phyloP scores from a whole-genome alignment of 2,113 vertebrate genomes.

The Anhinga rufa region DNA sequence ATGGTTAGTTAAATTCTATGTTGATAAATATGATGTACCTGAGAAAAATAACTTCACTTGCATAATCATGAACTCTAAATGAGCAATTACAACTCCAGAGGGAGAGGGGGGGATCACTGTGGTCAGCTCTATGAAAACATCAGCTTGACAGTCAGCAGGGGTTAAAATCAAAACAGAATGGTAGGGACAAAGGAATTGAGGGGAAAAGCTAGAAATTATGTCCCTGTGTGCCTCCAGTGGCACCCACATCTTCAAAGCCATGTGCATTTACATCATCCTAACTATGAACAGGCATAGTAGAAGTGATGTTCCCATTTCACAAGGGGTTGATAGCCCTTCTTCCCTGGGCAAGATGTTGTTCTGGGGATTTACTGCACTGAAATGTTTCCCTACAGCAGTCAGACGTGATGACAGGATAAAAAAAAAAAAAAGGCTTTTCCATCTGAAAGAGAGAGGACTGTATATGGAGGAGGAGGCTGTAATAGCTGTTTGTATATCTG shows the following conservation, averaged over 20 bases:
- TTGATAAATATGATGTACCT: not conserved
- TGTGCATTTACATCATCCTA: not conserved
- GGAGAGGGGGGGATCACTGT: not conserved
- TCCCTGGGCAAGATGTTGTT: not conserved
- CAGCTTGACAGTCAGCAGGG: not conserved
- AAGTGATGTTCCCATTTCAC: not conserved
- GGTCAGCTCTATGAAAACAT: not conserved
- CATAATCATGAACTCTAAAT: not conserved
- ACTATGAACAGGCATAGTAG: not conserved
- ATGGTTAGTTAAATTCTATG: not conserved
- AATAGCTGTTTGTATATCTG: not conserved
- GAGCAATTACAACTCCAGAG: not conserved
- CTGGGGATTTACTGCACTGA: not conserved
- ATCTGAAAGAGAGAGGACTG: not conserved
- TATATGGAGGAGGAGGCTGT: not conserved
- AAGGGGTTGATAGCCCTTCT: rapidly evolving
- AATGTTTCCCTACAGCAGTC: not conserved
- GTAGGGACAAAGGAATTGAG: not conserved
- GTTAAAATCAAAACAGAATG: not conserved
- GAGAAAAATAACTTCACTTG: not conserved
- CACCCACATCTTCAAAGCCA: not conserved
- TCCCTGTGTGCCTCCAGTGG: not conserved
- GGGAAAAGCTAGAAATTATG: not conserved
- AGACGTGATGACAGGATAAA: not conserved
- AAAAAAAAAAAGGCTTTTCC: no score